phyloP scores from a whole-genome alignment of 2,113 vertebrate genomes.

The Mormyrus iriodes region DNA sequence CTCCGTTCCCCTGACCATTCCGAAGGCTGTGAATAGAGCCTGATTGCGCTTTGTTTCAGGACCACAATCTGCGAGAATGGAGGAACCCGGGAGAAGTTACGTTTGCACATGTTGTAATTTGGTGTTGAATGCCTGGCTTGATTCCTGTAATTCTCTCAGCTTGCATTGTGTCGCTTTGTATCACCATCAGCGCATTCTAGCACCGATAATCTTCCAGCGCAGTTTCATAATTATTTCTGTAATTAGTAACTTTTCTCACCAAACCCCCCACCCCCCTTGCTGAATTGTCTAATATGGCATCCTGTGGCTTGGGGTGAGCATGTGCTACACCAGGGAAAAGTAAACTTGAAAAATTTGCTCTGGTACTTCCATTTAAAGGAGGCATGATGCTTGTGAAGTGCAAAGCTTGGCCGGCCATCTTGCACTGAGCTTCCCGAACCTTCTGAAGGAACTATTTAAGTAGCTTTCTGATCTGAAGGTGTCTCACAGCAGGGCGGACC shows the following conservation, averaged over 20 bases:
- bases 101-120: not conserved
- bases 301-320: not conserved
- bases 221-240: slow-evolving; percentile 3
- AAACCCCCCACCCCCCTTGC: not conserved
- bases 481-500: not conserved
- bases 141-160: slow-evolving; percentile 1
- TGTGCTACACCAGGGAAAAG: not conserved
- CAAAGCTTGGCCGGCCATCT: not conserved
- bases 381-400: not conserved
- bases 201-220: not conserved
- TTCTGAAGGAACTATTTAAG: not conserved
- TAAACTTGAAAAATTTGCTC: not conserved
- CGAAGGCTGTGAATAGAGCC: slow-evolving; percentile 30
- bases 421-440: not conserved
- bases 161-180: not conserved
- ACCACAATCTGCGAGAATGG: slow-evolving; percentile 23
- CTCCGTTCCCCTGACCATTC: not conserved
- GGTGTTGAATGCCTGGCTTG: slow-evolving; percentile 1
- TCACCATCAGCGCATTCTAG: not conserved
- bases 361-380: not conserved
- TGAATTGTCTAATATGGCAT: not conserved
- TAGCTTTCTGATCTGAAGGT: not conserved
- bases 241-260: slow-evolving; percentile 6
- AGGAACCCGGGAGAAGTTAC: not conserved
- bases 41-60: slow-evolving; percentile 39